Percentiles rank a stretch among this genome's conserved stretches.
Conservation (phyloP, 2,797 vertebrate genomes). For the Holocentrus rufus region DNA sequence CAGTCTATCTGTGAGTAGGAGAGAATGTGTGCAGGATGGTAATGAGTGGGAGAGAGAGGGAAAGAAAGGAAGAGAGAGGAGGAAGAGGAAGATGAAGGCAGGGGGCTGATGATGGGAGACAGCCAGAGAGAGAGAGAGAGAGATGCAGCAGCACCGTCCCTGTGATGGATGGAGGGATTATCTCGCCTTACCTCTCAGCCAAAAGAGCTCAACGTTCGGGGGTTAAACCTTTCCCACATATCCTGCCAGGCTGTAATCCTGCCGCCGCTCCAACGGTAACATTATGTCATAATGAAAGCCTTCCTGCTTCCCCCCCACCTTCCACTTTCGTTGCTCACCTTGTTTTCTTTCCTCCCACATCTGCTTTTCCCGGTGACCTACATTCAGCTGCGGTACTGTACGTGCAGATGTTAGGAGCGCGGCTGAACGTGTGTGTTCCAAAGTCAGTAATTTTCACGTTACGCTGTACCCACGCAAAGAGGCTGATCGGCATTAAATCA, state of each 20-base stretch:
- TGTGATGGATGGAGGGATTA: slow-evolving; percentile 28
- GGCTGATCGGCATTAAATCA: slow-evolving; percentile 42
- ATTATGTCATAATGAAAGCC: slow-evolving; percentile 70
- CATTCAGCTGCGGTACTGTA: slow-evolving; percentile 58
- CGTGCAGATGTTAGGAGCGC: slow-evolving; percentile 58
- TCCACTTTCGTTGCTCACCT: slow-evolving; percentile 55
- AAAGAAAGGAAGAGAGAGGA: background rate
- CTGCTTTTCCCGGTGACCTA: slow-evolving; percentile 66
- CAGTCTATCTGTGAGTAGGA: background rate
- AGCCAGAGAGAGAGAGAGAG: no score
- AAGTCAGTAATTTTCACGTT: slow-evolving; percentile 30
- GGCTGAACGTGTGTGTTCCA: slow-evolving; percentile 28
- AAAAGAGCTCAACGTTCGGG: slow-evolving; percentile 20
- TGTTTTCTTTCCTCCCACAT: slow-evolving; percentile 61
- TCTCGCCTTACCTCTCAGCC: slow-evolving; percentile 19
- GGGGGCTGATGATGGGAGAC: background rate
- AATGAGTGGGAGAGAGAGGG: background rate
- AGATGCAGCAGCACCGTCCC: background rate
- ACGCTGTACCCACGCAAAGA: slow-evolving; percentile 21
- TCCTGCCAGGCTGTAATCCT: slow-evolving; percentile 40
- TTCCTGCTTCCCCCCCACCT: slow-evolving; percentile 56
- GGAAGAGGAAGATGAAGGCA: background rate
- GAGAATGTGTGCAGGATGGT: background rate
- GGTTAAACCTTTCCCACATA: slow-evolving; percentile 31
- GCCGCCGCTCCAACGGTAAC: slow-evolving; percentile 25